These are phyloP conservation scores for Hoplodrina ambigua DNA, from an alignment of 2,888 invertebrate genomes.

Conservation along the genomic window DNA sequence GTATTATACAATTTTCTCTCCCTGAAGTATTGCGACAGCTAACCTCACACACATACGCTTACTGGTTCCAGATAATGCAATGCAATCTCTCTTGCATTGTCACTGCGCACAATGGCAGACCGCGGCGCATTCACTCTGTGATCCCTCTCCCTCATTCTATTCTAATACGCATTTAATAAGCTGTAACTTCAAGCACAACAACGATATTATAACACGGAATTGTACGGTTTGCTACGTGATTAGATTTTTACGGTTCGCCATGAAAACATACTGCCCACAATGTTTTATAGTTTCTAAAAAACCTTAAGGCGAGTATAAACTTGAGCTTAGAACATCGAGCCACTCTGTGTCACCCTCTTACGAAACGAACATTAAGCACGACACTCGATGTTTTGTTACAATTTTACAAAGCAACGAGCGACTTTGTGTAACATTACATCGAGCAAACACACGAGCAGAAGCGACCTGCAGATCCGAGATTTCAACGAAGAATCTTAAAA, in stretches of 20 bases:
- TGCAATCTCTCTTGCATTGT: constrained; percentile 78
- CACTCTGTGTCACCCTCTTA: too few species aligned
- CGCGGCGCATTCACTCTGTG: constrained; percentile 71
- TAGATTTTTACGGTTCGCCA: constrained; percentile 66
- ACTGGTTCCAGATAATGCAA: constrained; percentile 76
- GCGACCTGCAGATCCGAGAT: too few species aligned
- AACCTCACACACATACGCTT: constrained; percentile 63
- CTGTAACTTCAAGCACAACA: constrained; percentile 68
- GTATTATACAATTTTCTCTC: constrained; percentile 65
- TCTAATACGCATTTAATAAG: constrained; percentile 72
- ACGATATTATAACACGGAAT: constrained; percentile 68
- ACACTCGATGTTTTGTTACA: too few species aligned
- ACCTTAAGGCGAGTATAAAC: constrained; percentile 1
- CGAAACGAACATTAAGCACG: too few species aligned
- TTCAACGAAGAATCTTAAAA: too few species aligned
- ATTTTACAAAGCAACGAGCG: too few species aligned
- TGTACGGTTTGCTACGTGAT: constrained; percentile 66
- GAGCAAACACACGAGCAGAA: too few species aligned
- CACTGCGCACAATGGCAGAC: constrained; percentile 73
- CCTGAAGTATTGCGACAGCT: constrained; percentile 52
- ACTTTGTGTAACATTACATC: too few species aligned
- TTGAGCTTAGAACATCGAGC: too few species aligned
- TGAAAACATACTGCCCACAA: constrained; percentile 52
- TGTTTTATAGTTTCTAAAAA: constrained; percentile 56
- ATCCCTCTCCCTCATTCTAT: constrained; percentile 75